These are phyloP conservation scores for Dryoscopus gambensis DNA, from an alignment of 2,113 vertebrate species.

Conservation along the genomic window DNA sequence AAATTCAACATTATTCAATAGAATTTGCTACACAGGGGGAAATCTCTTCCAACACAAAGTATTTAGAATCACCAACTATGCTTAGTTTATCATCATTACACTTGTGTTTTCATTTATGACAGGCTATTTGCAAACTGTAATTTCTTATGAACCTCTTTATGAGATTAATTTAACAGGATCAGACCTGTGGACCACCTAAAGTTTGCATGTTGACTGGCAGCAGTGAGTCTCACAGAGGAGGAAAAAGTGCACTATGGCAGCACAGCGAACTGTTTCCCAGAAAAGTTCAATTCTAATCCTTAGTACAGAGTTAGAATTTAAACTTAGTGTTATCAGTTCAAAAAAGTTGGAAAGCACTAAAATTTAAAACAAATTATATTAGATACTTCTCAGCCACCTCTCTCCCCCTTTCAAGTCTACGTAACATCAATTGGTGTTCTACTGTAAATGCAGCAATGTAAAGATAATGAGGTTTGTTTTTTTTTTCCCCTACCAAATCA, in stretches of 20 bases:
- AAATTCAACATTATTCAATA: slow-evolving; percentile 54
- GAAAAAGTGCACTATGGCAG: not conserved
- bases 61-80: not conserved
- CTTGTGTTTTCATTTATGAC: slow-evolving; percentile 49
- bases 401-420: not conserved
- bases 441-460: not conserved
- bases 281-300: not conserved
- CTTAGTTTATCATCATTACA: slow-evolving; percentile 33
- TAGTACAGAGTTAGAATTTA: not conserved
- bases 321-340: not conserved
- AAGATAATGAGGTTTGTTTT: not conserved
- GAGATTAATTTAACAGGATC: slow-evolving; percentile 43
- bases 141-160: slow-evolving; percentile 41
- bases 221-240: not conserved
- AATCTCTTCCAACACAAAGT: slow-evolving; percentile 21
- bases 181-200: slow-evolving; percentile 39
- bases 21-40: slow-evolving; percentile 31
- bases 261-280: not conserved
- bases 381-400: not conserved
- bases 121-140: slow-evolving; percentile 50
- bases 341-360: not conserved
- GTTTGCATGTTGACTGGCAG: not conserved
- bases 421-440: not conserved
- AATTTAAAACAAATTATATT: not conserved
- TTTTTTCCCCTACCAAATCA: not conserved